Evolutionary conservation across 2,888 invertebrate genomes (phyloP).

Genomic region (Mesochorus sp.): DNA sequence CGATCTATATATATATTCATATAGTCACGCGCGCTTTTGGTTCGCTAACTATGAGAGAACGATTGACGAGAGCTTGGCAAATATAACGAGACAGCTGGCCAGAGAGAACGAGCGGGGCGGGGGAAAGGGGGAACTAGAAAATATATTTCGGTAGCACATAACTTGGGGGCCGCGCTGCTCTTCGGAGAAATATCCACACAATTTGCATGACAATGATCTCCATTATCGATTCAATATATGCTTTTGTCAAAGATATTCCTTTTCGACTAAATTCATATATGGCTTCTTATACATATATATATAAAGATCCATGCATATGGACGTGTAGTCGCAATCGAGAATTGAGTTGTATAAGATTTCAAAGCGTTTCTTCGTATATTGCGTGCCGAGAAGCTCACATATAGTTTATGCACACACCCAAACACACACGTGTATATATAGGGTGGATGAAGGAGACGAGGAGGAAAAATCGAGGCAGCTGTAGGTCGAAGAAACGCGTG

Average conservation of each 20-base stretch:
- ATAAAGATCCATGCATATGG: neutral
- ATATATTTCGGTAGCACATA: neutral
- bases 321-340: neutral
- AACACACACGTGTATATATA: neutral
- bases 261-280: conserved; percentile 1
- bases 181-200: conserved; percentile 19
- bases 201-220: conserved; percentile 46
- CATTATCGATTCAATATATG: conserved; percentile 20
- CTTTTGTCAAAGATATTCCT: conserved; percentile 1
- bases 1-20: too few species aligned
- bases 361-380: neutral
- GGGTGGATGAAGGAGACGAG: neutral
- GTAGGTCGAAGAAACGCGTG: conserved; percentile 26
- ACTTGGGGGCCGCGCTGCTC: neutral
- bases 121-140: neutral
- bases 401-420: neutral
- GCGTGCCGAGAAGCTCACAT: neutral
- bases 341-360: conserved; percentile 23
- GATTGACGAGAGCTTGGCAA: neutral
- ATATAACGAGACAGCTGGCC: neutral
- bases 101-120: neutral
- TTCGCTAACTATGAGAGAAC: too few species aligned
- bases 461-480: conserved; percentile 12
- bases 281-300: neutral
- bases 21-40: too few species aligned